Evolutionary conservation across 1,140 invertebrate genomes (phyloP).

Genomic region (Zaprionus africanus): DNA sequence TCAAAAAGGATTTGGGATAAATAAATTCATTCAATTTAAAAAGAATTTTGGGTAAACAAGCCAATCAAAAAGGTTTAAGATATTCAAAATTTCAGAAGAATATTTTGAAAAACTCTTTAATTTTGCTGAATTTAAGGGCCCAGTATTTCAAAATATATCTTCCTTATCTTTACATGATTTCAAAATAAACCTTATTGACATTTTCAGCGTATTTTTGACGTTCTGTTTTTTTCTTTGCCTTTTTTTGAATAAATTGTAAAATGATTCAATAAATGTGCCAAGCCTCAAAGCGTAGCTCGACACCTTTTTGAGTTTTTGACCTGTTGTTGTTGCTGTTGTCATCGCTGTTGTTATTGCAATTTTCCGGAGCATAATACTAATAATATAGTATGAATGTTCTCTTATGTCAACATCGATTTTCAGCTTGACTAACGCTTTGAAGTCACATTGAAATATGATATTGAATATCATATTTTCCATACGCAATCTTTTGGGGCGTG

Average conservation of each 20-base stretch:
- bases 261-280: slow-evolving; percentile 61
- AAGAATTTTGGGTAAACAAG: not conserved
- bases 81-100: not conserved
- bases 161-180: not conserved
- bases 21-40: no score
- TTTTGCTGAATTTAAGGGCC: not conserved
- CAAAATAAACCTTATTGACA: not conserved
- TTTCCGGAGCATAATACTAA: slow-evolving; percentile 25
- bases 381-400: slow-evolving; percentile 48
- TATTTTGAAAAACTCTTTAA: not conserved
- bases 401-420: slow-evolving; percentile 65
- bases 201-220: not conserved
- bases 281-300: slow-evolving; percentile 45
- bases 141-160: not conserved
- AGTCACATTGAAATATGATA: slow-evolving; percentile 35
- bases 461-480: slow-evolving; percentile 62
- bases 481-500: slow-evolving; percentile 61
- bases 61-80: not conserved
- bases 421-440: slow-evolving; percentile 20
- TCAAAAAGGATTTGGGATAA: no score
- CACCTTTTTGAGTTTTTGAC: slow-evolving; percentile 34
- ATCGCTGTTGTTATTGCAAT: slow-evolving; percentile 22
- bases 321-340: slow-evolving; percentile 1
- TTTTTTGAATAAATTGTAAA: slow-evolving; percentile 35
- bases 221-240: slow-evolving; percentile 18